phyloP scores from a whole-genome alignment of 2,797 vertebrate species.

The Scolopax rusticola region DNA sequence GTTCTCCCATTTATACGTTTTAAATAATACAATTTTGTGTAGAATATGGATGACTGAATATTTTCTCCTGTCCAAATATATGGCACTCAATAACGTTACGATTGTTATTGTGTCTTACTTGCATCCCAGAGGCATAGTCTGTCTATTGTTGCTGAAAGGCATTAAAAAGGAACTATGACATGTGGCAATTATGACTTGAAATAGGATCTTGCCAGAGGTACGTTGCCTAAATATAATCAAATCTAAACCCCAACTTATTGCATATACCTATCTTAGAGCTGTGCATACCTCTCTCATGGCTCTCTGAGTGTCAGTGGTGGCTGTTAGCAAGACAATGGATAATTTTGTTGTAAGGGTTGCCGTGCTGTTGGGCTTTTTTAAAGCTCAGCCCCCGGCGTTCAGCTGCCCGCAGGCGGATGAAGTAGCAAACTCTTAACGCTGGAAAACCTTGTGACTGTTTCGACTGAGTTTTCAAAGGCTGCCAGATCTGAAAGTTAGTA shows the following conservation, averaged over 20 bases:
- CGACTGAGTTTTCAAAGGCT: constrained; percentile 18
- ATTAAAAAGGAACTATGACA: constrained; percentile 44
- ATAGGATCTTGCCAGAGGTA: constrained; percentile 49
- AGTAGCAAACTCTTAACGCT: not conserved
- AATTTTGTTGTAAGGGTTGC: not conserved
- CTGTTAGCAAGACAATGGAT: not conserved
- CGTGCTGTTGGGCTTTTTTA: not conserved
- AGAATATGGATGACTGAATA: constrained; percentile 46
- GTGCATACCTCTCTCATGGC: not conserved
- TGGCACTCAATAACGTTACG: constrained; percentile 20
- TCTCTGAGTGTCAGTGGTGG: not conserved
- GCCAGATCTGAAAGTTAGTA: not conserved
- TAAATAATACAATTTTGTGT: constrained; percentile 37
- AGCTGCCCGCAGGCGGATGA: not conserved
- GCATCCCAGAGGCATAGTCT: constrained; percentile 56
- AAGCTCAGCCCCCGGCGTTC: not conserved
- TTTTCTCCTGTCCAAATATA: constrained; percentile 56
- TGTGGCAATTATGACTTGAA: constrained; percentile 63
- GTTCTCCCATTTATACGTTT: constrained; percentile 36
- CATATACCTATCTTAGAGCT: not conserved
- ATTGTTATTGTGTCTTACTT: constrained; percentile 48
- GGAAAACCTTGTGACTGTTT: not conserved
- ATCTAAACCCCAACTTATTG: constrained; percentile 13
- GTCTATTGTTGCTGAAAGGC: constrained; percentile 47
- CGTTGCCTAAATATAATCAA: constrained; percentile 48